Evolutionary conservation across 2,888 invertebrate species (phyloP).

Genomic region (Teleogryllus oceanicus): DNA sequence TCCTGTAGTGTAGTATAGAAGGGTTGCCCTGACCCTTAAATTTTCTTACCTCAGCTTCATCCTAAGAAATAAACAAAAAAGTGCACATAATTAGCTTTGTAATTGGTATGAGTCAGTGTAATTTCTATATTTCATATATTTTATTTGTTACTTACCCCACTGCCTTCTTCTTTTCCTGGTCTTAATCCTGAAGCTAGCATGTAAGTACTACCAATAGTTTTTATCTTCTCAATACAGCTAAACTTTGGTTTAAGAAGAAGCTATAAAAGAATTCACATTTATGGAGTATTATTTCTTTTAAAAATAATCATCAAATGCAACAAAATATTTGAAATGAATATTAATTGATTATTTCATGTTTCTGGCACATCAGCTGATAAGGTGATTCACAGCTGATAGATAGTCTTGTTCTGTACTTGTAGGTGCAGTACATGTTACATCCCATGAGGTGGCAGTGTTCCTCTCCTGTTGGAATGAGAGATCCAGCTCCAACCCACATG

Average conservation of each 20-base stretch:
- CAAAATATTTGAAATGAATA: too few relatives aligned
- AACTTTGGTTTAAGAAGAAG: constrained; percentile 89
- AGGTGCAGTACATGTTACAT: too few relatives aligned
- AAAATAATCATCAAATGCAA: not conserved
- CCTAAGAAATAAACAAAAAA: not conserved
- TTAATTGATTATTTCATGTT: too few relatives aligned
- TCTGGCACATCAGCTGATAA: too few relatives aligned
- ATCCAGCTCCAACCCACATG: too few relatives aligned
- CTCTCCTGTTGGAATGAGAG: too few relatives aligned
- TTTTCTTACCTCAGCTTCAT: not conserved
- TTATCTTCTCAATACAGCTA: constrained; percentile 95
- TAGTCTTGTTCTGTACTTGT: too few relatives aligned
- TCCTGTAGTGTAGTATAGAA: too few relatives aligned
- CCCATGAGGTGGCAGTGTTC: too few relatives aligned
- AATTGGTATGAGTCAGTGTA: not conserved
- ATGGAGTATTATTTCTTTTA: not conserved
- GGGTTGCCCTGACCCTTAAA: too few relatives aligned
- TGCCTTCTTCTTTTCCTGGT: constrained; percentile 78
- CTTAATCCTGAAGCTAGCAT: constrained; percentile 94
- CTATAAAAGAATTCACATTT: constrained; percentile 50
- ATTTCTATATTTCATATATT: not conserved
- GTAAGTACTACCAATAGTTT: constrained; percentile 96
- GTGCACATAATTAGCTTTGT: not conserved
- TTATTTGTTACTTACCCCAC: constrained; percentile 54
- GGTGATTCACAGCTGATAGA: too few relatives aligned